Evolutionary conservation across 2,797 vertebrate genomes (phyloP), one percentile per base, ranked within the genome.

Genomic region (Tenualosa thibaudeaui): DNA sequence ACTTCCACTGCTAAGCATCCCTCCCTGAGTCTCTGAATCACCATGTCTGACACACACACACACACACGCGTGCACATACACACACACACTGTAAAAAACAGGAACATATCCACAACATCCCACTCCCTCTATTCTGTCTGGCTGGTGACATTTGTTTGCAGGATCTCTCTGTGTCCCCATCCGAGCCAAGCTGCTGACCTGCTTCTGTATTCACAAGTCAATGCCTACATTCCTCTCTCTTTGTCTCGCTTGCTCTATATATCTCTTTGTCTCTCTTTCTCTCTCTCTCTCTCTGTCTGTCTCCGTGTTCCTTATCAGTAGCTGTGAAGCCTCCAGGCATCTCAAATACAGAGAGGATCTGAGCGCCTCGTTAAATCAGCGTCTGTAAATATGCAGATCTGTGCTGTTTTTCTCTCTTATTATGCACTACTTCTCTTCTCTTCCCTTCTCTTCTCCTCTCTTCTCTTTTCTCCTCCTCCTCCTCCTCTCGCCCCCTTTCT

Each of bases 401-500:
- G 9, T 31, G 62, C 62, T 65, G 24, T 13, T 31, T 31, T 26
- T 31, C 8, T 62, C 56, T 24, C 43, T 24, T 22, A 9, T 49
- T 10, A 37, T 17, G 17, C 22, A 50, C 5, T 26, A 46, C 22
- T 26, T 22, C 22, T 49, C 19, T 10, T 6, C 46, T 31, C 26
- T 49, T 84, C 51, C 85, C 62, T 50, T 53, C 51, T 3, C 19
- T 37, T 81, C 2, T 13, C 22, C 15, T 22, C 43, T 49, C 19
- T 10, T 6, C 46, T 31, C 26, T 50, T 84, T 46, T 87, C 62
- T 51, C 50, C 2, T 51, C 50, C 46, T 58, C 46, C 56, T 60
- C 86, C 60, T 54, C 75, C 50, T 68, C 65, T 53, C 82, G 83
- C 81, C 83, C 56, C 43, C 49, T 40, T 58, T 60, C 58, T 78